Conservation (phyloP, 2,113 vertebrate species). For the Dipodomys stephensi region DNA sequence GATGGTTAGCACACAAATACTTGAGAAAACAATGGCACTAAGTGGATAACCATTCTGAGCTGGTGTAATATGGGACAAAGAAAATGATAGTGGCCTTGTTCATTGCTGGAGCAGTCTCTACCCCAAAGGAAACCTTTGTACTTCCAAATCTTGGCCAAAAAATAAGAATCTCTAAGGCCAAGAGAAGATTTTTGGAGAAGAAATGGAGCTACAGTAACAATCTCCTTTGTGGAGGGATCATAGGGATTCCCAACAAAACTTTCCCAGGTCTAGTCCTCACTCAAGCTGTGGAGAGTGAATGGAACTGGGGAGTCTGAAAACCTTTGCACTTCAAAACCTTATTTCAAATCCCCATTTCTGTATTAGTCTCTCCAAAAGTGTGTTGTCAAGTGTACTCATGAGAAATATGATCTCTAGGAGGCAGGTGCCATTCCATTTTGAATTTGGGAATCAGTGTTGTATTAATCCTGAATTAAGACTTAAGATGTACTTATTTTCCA, state of each 20-base stretch:
- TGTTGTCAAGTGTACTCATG: background rate
- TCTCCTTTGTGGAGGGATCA: background rate
- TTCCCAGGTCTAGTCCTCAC: background rate
- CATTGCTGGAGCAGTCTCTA: background rate
- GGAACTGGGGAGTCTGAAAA: background rate
- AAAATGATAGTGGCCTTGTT: background rate
- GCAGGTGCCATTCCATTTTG: background rate
- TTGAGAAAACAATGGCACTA: background rate
- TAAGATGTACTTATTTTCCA: too few relatives aligned
- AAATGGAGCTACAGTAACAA: background rate
- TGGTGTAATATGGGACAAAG: background rate
- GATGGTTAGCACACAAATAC: background rate
- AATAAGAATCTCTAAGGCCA: background rate
- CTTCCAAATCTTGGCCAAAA: background rate
- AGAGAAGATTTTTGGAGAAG: background rate
- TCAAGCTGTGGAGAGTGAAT: background rate
- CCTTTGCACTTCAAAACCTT: constrained; percentile 14
- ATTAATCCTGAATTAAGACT: background rate
- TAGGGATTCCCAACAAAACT: background rate
- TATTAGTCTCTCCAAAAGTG: background rate
- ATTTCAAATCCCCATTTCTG: constrained; percentile 25
- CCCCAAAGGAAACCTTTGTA: background rate
- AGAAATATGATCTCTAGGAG: constrained; percentile 18
- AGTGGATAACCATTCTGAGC: background rate
- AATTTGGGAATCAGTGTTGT: background rate